Evolutionary conservation across 2,888 invertebrate species (phyloP).

Genomic region (Mactromeris polynyma): DNA sequence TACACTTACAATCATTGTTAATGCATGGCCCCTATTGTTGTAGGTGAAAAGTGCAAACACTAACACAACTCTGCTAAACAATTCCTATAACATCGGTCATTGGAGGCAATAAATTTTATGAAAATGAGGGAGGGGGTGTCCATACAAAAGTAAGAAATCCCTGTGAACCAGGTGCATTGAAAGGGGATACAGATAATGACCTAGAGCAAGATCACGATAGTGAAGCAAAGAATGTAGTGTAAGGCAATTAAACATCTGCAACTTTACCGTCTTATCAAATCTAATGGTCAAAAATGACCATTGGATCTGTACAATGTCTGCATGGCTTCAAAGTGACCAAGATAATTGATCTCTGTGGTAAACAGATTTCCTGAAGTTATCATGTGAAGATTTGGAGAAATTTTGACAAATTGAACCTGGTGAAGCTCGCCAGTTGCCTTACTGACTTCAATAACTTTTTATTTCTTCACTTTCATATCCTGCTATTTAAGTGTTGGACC

Average conservation of each 20-base stretch:
- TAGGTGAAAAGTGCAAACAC: slow-evolving; percentile 20
- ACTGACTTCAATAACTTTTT: background rate
- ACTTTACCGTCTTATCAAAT: background rate
- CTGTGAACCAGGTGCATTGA: slow-evolving; percentile 6
- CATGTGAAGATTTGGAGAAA: background rate
- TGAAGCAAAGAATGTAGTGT: background rate
- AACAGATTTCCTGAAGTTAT: background rate
- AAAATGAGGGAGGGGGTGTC: background rate
- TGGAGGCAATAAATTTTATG: background rate
- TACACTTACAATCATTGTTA: slow-evolving; percentile 9
- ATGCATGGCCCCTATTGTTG: slow-evolving; percentile 15
- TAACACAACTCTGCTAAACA: background rate
- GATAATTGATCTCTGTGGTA: background rate
- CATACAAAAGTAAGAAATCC: background rate
- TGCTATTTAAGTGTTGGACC: background rate
- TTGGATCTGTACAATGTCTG: background rate
- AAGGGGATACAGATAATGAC: slow-evolving; percentile 7
- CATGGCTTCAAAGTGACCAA: slow-evolving; percentile 6
- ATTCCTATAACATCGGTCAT: background rate
- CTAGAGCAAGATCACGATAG: background rate
- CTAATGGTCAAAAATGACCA: slow-evolving; percentile 6
- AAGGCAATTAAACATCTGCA: slow-evolving; percentile 23
- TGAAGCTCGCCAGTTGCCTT: background rate
- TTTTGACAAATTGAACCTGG: background rate
- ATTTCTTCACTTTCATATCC: background rate